Evolutionary conservation across 2,888 invertebrate genomes (phyloP).

Genomic region (Pegoplata infirma): DNA sequence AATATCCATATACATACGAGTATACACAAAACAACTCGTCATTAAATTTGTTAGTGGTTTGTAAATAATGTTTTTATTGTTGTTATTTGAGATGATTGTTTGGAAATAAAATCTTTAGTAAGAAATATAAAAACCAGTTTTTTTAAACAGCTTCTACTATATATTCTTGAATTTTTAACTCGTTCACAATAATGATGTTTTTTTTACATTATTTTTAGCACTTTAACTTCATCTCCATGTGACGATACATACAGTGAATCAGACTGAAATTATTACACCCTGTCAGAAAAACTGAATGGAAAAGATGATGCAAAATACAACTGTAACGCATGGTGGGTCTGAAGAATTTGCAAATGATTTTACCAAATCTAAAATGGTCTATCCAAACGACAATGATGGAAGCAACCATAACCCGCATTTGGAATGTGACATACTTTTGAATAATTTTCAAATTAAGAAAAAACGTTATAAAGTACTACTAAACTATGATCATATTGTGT

Average conservation of each 20-base stretch:
- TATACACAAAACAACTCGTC: neutral
- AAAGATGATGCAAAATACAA: constrained; percentile 68
- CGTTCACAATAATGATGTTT: constrained; percentile 7
- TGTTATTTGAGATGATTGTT: neutral
- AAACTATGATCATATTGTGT: constrained; percentile 81
- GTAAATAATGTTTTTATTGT: constrained; percentile 8
- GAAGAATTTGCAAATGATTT: constrained; percentile 37
- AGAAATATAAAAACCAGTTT: constrained; percentile 35
- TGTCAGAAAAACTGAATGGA: constrained; percentile 4
- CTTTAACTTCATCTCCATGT: constrained; percentile 12
- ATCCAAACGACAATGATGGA: constrained; percentile 19
- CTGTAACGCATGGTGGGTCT: constrained; percentile 14
- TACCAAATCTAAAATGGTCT: constrained; percentile 42
- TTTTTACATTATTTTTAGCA: constrained; percentile 34
- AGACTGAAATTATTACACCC: constrained; percentile 9
- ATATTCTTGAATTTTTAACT: neutral
- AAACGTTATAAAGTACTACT: constrained; percentile 82
- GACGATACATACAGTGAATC: neutral
- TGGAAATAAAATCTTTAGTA: neutral
- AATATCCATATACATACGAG: too few relatives aligned
- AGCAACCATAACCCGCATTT: constrained; percentile 5
- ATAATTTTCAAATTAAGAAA: constrained; percentile 82
- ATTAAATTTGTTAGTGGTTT: neutral
- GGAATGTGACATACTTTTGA: constrained; percentile 75
- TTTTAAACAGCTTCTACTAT: constrained; percentile 6